Evolutionary conservation across 2,113 vertebrate species (phyloP).

Genomic region (Acrocephalus kingi): DNA sequence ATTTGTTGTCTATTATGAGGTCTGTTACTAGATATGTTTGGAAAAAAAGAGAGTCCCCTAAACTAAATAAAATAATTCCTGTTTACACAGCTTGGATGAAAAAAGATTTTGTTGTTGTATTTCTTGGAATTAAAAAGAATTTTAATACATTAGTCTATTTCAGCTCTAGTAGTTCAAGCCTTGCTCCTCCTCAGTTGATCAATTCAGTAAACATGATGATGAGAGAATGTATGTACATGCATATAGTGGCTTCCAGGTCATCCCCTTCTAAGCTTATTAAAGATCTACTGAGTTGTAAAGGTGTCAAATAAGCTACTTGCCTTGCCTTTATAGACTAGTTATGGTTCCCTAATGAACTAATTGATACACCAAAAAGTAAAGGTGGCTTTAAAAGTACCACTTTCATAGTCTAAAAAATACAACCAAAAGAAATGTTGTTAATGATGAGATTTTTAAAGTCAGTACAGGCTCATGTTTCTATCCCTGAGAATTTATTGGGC

Average conservation of each 20-base stretch:
- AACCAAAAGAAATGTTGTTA: background rate
- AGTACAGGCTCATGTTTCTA: background rate
- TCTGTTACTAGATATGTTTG: background rate
- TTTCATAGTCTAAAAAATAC: background rate
- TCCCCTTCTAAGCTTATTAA: background rate
- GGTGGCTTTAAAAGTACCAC: background rate
- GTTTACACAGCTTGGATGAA: background rate
- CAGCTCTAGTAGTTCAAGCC: background rate
- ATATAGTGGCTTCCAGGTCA: background rate
- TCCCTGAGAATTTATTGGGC: background rate
- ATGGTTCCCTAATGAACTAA: background rate
- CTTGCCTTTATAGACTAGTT: background rate
- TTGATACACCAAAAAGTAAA: background rate
- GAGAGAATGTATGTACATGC: background rate
- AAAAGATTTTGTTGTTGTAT: background rate
- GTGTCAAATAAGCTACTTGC: background rate
- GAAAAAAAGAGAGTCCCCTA: background rate
- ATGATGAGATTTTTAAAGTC: background rate
- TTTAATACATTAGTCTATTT: background rate
- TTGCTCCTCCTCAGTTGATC: background rate
- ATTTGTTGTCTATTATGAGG: background rate
- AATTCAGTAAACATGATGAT: background rate
- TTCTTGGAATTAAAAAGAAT: background rate
- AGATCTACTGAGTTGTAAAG: background rate
- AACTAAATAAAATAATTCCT: background rate